These are phyloP conservation scores for Actinemys pallida DNA, from an alignment of 2,113 vertebrate genomes.

Conservation along the genomic window DNA sequence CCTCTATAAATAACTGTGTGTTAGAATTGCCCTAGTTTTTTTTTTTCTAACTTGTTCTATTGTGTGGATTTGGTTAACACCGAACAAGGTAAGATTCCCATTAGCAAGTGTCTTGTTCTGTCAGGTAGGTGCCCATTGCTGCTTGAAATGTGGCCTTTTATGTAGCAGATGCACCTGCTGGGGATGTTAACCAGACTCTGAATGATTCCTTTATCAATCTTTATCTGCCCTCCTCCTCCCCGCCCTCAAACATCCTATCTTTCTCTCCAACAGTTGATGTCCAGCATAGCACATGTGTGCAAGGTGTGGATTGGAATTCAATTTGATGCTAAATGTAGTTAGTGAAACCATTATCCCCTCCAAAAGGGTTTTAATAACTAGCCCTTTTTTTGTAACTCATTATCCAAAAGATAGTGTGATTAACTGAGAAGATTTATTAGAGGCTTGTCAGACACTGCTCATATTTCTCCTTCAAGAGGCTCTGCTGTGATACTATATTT, in stretches of 20 bases:
- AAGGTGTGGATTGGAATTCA: accelerated
- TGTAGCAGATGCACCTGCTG: not conserved
- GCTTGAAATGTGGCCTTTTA: not conserved
- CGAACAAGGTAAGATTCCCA: not conserved
- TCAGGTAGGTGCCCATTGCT: not conserved
- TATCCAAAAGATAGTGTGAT: not conserved
- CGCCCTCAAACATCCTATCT: not conserved
- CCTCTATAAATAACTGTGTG: not conserved
- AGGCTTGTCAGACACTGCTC: constrained; percentile 3
- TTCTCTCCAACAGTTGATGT: not conserved
- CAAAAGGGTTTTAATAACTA: not conserved
- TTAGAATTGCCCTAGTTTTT: not conserved
- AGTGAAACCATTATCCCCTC: accelerated
- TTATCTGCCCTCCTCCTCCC: accelerated
- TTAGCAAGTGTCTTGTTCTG: not conserved
- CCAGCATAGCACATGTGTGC: not conserved
- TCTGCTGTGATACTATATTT: not conserved
- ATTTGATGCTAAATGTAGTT: accelerated
- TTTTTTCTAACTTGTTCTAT: not conserved
- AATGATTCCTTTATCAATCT: not conserved
- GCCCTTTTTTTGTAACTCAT: not conserved
- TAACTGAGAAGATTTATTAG: not conserved
- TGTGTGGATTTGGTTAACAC: accelerated
- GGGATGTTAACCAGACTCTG: not conserved
- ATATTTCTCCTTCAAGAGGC: not conserved